A percentile compares a stretch with the other conserved stretches of the same genome.
Conservation (phyloP, 2,113 vertebrate species). For the Ceratotherium simum region DNA sequence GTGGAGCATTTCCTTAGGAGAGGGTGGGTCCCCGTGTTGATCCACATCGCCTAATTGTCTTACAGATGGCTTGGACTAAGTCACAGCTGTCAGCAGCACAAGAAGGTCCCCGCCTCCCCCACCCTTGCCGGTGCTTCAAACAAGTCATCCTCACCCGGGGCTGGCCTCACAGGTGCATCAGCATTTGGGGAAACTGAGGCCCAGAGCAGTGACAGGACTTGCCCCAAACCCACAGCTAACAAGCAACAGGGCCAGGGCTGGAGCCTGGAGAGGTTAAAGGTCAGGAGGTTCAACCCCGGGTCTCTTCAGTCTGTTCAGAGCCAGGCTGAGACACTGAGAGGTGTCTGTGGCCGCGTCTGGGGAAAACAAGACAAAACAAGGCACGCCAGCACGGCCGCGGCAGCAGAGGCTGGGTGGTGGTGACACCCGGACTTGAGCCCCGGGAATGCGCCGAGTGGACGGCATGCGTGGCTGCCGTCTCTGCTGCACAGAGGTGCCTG, state of each 20-base stretch:
- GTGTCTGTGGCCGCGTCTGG: neutral
- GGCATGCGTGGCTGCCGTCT: neutral
- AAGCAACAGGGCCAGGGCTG: neutral
- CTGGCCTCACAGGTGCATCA: neutral
- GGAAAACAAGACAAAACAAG: neutral
- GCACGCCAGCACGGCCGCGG: neutral
- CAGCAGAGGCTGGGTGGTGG: neutral
- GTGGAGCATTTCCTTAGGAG: neutral
- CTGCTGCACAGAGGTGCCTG: neutral
- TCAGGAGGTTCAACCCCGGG: neutral
- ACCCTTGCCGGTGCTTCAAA: neutral
- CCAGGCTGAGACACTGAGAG: neutral
- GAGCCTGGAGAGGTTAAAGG: no score
- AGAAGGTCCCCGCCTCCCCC: neutral
- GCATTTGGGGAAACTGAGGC: neutral
- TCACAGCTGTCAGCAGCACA: rapidly evolving
- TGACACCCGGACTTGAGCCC: neutral
- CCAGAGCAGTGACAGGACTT: neutral
- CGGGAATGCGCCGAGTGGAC: neutral
- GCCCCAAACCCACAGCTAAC: neutral
- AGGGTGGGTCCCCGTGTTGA: neutral
- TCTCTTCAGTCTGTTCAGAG: neutral
- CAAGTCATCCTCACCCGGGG: neutral
- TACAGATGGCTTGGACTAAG: neutral
- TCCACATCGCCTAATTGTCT: neutral